These are phyloP conservation scores for Pelobates fuscus DNA, from an alignment of 2,113 vertebrate species.

Conservation along the genomic window DNA sequence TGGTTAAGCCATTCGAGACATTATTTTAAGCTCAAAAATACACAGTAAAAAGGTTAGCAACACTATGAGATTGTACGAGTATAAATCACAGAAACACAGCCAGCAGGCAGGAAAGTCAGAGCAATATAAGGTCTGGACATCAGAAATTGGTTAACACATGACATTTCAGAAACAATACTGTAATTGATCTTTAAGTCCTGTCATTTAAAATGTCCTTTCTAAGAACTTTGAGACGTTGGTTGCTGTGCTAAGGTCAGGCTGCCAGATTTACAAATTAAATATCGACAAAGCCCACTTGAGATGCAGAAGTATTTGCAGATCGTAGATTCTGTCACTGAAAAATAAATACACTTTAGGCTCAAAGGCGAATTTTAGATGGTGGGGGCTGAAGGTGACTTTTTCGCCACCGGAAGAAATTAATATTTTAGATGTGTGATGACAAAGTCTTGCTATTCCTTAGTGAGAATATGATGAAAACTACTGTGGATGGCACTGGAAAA, in stretches of 20 bases:
- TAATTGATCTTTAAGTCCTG: constrained; percentile 42
- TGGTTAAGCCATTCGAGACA: too few species aligned
- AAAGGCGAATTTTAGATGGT: not conserved
- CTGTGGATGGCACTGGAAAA: too few species aligned
- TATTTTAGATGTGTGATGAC: too few species aligned
- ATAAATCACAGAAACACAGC: constrained; percentile 19
- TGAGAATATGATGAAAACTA: too few species aligned
- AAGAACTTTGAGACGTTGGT: constrained; percentile 28
- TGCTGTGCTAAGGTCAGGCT: constrained; percentile 36
- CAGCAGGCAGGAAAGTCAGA: not conserved
- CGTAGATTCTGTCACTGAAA: constrained; percentile 26
- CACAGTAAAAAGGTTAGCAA: not conserved
- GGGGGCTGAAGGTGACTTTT: not conserved
- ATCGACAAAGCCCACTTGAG: constrained; percentile 29
- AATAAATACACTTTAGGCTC: constrained; percentile 33
- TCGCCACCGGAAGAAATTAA: too few species aligned
- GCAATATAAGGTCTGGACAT: constrained; percentile 6
- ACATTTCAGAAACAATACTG: constrained; percentile 37
- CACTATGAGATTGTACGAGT: not conserved
- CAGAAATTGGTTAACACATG: constrained; percentile 38
- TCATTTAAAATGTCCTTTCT: constrained; percentile 46
- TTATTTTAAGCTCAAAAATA: not conserved
- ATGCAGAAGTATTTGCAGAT: constrained; percentile 32
- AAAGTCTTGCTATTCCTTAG: too few species aligned
- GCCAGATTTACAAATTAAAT: constrained; percentile 46